Conservation (phyloP, 2,888 invertebrate species). For the Amiota communis region DNA sequence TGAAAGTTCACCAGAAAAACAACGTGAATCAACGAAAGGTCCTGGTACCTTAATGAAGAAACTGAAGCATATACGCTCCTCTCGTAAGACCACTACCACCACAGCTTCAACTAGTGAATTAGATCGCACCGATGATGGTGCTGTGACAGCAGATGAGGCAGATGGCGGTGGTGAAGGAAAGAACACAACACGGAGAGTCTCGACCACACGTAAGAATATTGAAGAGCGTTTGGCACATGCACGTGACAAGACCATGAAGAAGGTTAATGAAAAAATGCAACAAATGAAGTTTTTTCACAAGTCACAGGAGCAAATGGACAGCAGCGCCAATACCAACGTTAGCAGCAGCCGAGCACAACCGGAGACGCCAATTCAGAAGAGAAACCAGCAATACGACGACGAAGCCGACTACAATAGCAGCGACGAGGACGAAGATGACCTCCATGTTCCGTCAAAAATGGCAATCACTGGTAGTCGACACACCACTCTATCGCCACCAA, state of each 20-base stretch:
- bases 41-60: slow-evolving; percentile 51
- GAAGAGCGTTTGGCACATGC: slow-evolving; percentile 53
- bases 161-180: slow-evolving; percentile 19
- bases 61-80: slow-evolving; percentile 53
- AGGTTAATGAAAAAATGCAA: slow-evolving; percentile 64
- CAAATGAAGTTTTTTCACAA: slow-evolving; percentile 64
- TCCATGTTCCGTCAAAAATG: neutral
- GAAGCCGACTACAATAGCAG: slow-evolving; percentile 42
- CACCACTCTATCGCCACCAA: slow-evolving; percentile 17
- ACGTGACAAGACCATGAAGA: slow-evolving; percentile 59
- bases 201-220: slow-evolving; percentile 38
- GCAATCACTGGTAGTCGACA: too few relatives aligned
- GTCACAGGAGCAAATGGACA: slow-evolving; percentile 43
- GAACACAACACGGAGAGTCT: too few relatives aligned
- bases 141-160: slow-evolving; percentile 36
- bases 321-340: slow-evolving; percentile 48
- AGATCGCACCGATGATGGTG: slow-evolving; percentile 40
- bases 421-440: slow-evolving; percentile 32
- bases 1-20: slow-evolving; percentile 46
- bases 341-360: slow-evolving; percentile 27
- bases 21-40: slow-evolving; percentile 42
- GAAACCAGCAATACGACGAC: slow-evolving; percentile 42
- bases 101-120: slow-evolving; percentile 47
- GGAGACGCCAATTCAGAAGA: slow-evolving; percentile 24
- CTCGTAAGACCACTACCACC: slow-evolving; percentile 39